Conservation (phyloP, 2,113 vertebrate species). For the Syngnathus typhle region DNA sequence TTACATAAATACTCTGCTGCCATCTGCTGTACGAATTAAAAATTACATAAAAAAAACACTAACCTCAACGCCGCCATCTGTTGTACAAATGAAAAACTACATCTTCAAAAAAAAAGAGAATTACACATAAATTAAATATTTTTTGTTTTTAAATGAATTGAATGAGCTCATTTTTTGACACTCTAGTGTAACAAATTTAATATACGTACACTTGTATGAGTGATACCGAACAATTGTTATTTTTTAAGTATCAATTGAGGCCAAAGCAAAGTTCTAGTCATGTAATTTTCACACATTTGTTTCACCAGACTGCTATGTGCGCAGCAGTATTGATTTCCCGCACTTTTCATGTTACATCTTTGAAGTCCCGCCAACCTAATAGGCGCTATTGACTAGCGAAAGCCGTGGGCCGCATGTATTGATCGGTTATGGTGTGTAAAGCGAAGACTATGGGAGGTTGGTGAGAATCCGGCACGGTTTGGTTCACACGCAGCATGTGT, state of each 20-base stretch:
- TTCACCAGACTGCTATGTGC: too few relatives aligned
- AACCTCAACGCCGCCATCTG: conserved; percentile 15
- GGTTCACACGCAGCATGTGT: conserved; percentile 57
- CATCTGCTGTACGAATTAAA: conserved; percentile 27
- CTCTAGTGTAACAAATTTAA: not conserved
- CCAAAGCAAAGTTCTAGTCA: too few relatives aligned
- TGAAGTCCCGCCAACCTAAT: conserved; percentile 8
- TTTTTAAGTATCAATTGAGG: too few relatives aligned
- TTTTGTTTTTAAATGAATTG: not conserved
- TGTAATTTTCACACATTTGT: too few relatives aligned
- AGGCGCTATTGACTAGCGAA: conserved; percentile 48
- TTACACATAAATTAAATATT: not conserved
- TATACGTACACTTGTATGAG: not conserved
- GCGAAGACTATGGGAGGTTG: conserved; percentile 23
- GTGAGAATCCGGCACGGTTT: conserved; percentile 58
- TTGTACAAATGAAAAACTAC: conserved; percentile 12
- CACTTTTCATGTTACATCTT: too few relatives aligned
- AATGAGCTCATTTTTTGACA: not conserved
- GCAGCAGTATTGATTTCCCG: too few relatives aligned
- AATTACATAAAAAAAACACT: not conserved
- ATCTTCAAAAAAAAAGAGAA: not conserved
- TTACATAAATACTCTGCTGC: conserved; percentile 11
- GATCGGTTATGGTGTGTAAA: conserved; percentile 23
- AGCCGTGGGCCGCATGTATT: conserved; percentile 46
- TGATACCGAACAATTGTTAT: not conserved